Base-by-base conservation (phyloP, 1,140 invertebrate species). In the Lepidurus packardi region DNA sequence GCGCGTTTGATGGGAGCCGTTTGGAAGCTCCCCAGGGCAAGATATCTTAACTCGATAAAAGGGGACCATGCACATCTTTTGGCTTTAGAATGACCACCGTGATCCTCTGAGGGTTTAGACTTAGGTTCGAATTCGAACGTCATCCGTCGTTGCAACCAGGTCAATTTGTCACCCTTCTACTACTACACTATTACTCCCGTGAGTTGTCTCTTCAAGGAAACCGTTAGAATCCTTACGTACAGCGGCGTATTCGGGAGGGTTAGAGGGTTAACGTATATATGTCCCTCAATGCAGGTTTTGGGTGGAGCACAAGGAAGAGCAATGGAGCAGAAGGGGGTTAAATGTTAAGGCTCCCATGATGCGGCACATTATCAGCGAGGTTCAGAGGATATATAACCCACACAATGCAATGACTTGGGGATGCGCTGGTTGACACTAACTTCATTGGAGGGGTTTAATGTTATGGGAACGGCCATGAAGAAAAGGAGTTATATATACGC, bases 391-490 rank as follows among this genome's bases (percentile, higher is more conserved):
- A 65, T 65, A 65, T 65, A 65, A 65, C 16, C 53, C 53, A 34
- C 53, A 65, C 13, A 21, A n/a, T 65, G 53, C 53, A 65, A 9
- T 65, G 53, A 65, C 53, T 65, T 65, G 21, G 21, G 53, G 53
- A 65, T 65, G 53, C 53, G n/a, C 53, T 65, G 53, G 53, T 65
- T 65, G 53, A 65, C 53, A 65, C 53, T 65, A 65, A 65, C 53
- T 65, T 65, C 53, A 65, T 65, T 65, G 53, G 34, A 34, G 34
- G 25, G 34, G 34, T 34, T 34, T 65, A 11, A 65, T 65, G 53
- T 65, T 65, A 65, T 34, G 34, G 34, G 3, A 34, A 34, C 4
- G 34, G 34, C 3, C 34, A 4, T 34, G 34, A 34, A 34, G 34
- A 34, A 34, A 4, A 34, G 34, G 34, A 34, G 34, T 34, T 34